Evolutionary conservation across 2,888 invertebrate species (phyloP), one percentile per base, ranked within the genome.

Genomic region (Spodoptera littoralis): DNA sequence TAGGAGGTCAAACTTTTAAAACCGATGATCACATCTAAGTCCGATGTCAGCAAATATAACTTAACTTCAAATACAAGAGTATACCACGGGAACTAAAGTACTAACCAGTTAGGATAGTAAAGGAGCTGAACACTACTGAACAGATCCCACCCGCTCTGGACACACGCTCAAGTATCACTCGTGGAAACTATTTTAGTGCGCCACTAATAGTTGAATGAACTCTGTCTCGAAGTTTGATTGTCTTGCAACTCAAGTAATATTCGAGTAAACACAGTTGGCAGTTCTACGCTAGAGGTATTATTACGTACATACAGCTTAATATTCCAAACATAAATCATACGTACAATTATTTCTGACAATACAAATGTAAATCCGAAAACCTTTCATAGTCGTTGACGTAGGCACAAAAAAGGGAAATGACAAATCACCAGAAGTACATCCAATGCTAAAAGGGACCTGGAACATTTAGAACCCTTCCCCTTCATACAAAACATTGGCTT

Each of bases 381-480:
- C 65, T 54, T 70, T 61, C 43, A 65, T 52, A 65, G 58, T 46
- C 42, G 70, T 48, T 27, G 55, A 61, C 50, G 45, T 43, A 42
- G 42, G 27, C 45, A 53, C 55, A 59, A 71, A 75, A 59, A 65
- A 56, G 42, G 30, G 45, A 61, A 56, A 73, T 76, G 76, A 65
- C 71, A 70, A 73, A 76, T 76, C 45, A 44, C 53, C 41, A 55
- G 46, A 61, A 50, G 50, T 60, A 36, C 60, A 55, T 52, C 54
- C 54, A 61, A 70, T 65, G 61, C 9, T 24, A 36, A 45, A 60
- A 36, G 53, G 52, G 27, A 46, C 22, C 45, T 63, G 47, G 45
- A 70, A 69, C 45, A 49, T 70, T 75, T 70, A 52, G 43, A 53
- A 24, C 22, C 44, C 30, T 55, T 53, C 56, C 61, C 48, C 50